A percentile compares a stretch with the other conserved stretches of the same genome.
Evolutionary conservation across 2,888 invertebrate genomes (phyloP).

Genomic region (Drosophila recens): DNA sequence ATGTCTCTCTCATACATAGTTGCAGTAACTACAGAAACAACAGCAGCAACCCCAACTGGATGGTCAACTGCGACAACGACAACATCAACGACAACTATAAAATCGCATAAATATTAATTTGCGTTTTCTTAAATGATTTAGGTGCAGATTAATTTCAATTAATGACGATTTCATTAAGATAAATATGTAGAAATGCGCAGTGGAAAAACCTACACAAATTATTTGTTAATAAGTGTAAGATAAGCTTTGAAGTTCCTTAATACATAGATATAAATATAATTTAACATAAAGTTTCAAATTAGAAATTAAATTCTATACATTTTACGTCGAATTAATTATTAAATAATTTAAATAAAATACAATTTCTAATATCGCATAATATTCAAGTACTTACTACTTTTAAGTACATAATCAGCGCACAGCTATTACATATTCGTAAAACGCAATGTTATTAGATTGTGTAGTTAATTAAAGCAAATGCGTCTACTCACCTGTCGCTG

Average conservation of each 20-base stretch:
- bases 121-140: conserved; percentile 74
- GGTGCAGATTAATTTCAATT: conserved; percentile 63
- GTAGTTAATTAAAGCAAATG: conserved; percentile 37
- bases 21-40: conserved; percentile 25
- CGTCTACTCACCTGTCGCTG: conserved; percentile 46
- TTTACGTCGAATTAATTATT: too few relatives aligned
- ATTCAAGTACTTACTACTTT: too few relatives aligned
- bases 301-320: too few relatives aligned
- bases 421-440: neutral
- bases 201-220: neutral
- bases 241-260: too few relatives aligned
- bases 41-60: conserved; percentile 14
- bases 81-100: conserved; percentile 22
- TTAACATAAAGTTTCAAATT: too few relatives aligned
- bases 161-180: conserved; percentile 51
- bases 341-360: too few relatives aligned
- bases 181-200: conserved; percentile 15
- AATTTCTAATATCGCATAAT: too few relatives aligned
- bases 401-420: neutral
- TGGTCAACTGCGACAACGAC: conserved; percentile 27
- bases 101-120: conserved; percentile 72
- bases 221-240: too few relatives aligned
- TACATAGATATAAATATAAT: too few relatives aligned
- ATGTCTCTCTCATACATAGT: conserved; percentile 30
- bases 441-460: conserved; percentile 4